Conservation (phyloP, 2,113 vertebrate species). For the Rhagologus leucostigma region DNA sequence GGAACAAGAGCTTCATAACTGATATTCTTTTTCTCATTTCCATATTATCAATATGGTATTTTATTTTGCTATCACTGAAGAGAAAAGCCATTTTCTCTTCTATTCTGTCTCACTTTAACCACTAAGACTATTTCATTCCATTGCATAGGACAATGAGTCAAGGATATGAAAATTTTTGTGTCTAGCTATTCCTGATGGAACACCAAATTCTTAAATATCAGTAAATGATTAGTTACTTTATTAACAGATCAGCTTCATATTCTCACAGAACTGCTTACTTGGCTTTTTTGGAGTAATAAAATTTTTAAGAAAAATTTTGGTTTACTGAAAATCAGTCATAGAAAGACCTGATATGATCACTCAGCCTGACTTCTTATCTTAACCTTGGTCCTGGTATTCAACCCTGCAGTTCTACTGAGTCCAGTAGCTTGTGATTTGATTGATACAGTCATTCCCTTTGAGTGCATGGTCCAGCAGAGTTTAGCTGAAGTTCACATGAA, state of each 20-base stretch:
- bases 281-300: background rate
- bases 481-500: background rate
- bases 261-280: background rate
- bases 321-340: background rate
- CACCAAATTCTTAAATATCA: background rate
- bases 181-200: background rate
- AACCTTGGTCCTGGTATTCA: background rate
- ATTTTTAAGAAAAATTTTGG: rapidly evolving
- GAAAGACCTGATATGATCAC: background rate
- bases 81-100: background rate
- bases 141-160: background rate
- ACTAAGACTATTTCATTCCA: background rate
- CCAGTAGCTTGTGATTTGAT: background rate
- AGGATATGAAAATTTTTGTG: background rate
- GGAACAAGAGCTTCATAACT: background rate
- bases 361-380: background rate
- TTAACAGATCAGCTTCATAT: background rate
- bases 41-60: background rate
- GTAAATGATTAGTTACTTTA: background rate
- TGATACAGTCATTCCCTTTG: background rate
- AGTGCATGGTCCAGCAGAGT: background rate
- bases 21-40: background rate
- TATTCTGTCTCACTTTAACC: background rate
- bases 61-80: background rate
- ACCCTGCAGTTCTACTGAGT: background rate